Evolutionary conservation across 1,140 invertebrate species (phyloP).

Genomic region (Eulimnadia texana): DNA sequence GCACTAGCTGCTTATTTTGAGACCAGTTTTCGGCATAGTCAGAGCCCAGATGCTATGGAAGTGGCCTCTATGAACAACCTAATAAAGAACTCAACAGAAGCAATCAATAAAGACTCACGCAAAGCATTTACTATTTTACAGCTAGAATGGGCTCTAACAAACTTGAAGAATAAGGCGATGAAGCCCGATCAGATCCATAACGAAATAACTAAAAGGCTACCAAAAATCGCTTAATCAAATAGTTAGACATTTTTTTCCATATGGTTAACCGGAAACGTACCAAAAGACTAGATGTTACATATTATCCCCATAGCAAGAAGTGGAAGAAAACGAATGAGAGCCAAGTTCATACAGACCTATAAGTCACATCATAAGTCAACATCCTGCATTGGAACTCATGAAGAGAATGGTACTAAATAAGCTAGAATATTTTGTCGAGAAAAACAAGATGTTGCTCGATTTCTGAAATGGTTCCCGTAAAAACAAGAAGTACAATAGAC

Average conservation of each 20-base stretch:
- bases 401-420: constrained; percentile 14
- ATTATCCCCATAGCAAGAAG: constrained; percentile 17
- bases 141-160: background rate
- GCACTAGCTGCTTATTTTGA: background rate
- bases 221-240: background rate
- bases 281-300: constrained; percentile 8
- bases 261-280: background rate
- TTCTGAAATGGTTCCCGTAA: constrained; percentile 23
- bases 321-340: constrained; percentile 10
- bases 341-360: constrained; percentile 15
- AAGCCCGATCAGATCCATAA: background rate
- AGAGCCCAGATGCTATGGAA: background rate
- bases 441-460: background rate
- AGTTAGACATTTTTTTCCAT: background rate
- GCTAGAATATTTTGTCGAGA: constrained; percentile 5
- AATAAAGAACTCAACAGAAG: background rate
- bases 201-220: background rate
- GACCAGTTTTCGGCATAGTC: background rate
- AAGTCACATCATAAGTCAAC: no score
- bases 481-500: constrained; percentile 25
- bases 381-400: constrained; percentile 11
- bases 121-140: background rate
- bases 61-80: background rate
- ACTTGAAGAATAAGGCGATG: background rate
- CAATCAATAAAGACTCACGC: no score